A percentile compares a stretch with the other conserved stretches of the same genome.
Evolutionary conservation across 2,797 vertebrate genomes (phyloP).

Genomic region (Cyprinodon diabolis): DNA sequence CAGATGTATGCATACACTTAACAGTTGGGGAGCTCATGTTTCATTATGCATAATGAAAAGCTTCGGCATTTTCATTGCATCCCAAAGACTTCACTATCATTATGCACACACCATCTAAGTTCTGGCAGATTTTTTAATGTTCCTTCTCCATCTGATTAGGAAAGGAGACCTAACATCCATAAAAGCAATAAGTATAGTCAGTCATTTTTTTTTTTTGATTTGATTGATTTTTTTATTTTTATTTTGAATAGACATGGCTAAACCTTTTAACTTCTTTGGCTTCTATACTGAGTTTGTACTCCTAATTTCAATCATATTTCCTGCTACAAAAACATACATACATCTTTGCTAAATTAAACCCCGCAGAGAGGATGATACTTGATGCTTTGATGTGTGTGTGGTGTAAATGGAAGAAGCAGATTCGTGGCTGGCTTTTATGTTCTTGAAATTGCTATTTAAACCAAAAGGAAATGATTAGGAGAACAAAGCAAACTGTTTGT

Average conservation of each 20-base stretch:
- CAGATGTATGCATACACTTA: neutral
- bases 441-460: neutral
- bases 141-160: neutral
- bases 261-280: neutral
- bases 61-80: neutral
- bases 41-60: too few relatives aligned
- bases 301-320: neutral
- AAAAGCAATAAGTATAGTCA: neutral
- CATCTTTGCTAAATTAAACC: neutral
- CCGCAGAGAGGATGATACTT: neutral
- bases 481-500: neutral
- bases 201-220: too few relatives aligned
- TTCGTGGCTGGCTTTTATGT: neutral
- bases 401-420: neutral
- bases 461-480: slow-evolving; percentile 3
- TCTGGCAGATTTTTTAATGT: neutral
- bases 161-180: neutral
- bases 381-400: neutral
- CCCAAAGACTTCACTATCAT: neutral
- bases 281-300: neutral
- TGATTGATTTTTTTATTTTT: neutral
- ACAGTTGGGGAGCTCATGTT: neutral
- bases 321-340: neutral
- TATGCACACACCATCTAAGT: neutral
- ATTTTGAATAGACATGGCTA: neutral